Base-by-base conservation (phyloP, 2,113 vertebrate species). In the Vimba vimba region DNA sequence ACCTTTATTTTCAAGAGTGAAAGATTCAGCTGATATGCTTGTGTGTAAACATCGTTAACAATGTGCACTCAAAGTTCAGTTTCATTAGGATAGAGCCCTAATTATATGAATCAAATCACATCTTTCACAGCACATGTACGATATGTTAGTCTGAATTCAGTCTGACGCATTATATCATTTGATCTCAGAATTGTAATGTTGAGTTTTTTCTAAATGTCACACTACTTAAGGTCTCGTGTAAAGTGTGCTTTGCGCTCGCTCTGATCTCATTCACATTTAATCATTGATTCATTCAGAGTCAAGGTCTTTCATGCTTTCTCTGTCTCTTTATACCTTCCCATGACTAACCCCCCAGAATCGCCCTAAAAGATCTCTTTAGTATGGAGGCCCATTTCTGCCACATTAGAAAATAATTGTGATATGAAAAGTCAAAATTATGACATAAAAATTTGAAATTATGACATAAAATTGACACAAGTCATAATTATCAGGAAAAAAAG, bases 41-140 rank as follows among this genome's bases (percentile, higher is more conserved):
- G 23, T 25, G 73, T 75, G 71, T 74, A 74, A 74, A 45, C 71
- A 45, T n/a, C n/a, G 69, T n/a, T n/a, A 45, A 73, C 4, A 43
- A 13, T 13, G 47, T 13, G 36, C 36, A 12, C 39, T 73, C 39
- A 73, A 73, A 73, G 21, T 73, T 73, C 21, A 73, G 11, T 73
- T 45, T 45, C 8, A 21, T 43, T 23, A 12, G 19, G 21, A 71
- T 71, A 43, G 21, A 45, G 69, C 39, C 69, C 69, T 73, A 25
- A 73, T 73, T 73, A 6, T 2, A 11, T 5, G 4, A 71, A 43
- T 71, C 68, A 73, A 45, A 3, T 73, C 36, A 43, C 36, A 73
- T 45, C 23, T 11, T 45, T 45, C 36, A 25, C 69, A 45, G 69
- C 39, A 3, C 36, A 45, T 45, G 39, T 6, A 23, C 4, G 43